A percentile compares a stretch with the other conserved stretches of the same genome.
These are phyloP conservation scores for Salmo trutta DNA, from an alignment of 2,797 vertebrate species.

Conservation along the genomic window DNA sequence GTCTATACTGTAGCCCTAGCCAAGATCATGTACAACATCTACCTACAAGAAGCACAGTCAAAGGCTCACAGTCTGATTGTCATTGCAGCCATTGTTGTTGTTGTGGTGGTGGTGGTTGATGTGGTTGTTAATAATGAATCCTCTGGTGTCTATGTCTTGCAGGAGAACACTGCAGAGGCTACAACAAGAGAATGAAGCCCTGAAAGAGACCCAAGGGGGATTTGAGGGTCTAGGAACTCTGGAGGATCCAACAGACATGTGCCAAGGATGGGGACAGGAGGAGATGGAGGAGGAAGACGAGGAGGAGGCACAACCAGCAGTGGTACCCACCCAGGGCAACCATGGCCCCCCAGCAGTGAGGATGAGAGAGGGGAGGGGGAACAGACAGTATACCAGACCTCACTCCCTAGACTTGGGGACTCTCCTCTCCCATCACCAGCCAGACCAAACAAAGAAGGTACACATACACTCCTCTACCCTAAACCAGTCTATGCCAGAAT, in stretches of 20 bases:
- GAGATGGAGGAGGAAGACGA: conserved; percentile 44
- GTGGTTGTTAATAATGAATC: background rate
- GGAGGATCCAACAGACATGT: conserved; percentile 4
- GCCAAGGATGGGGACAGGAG: conserved; percentile 43
- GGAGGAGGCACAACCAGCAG: conserved; percentile 19
- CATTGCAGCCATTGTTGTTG: background rate
- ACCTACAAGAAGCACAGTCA: too few species aligned
- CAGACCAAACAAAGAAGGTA: conserved; percentile 52
- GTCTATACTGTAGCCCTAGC: background rate
- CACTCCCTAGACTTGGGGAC: conserved; percentile 59
- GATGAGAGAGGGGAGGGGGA: conserved; percentile 58
- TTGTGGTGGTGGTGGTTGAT: background rate
- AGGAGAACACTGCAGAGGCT: conserved; percentile 83
- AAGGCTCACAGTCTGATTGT: background rate
- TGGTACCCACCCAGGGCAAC: conserved; percentile 56
- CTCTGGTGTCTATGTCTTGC: background rate
- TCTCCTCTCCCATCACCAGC: conserved; percentile 45
- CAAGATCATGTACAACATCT: background rate
- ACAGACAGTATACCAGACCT: conserved; percentile 71
- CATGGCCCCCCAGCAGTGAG: conserved; percentile 57
- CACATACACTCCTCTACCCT: background rate
- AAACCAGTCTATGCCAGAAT: too few species aligned
- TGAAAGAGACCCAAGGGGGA: conserved; percentile 64
- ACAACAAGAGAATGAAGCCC: conserved; percentile 79
- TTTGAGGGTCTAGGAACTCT: conserved; percentile 61